Conservation (phyloP, 1,140 invertebrate species). For the Temnothorax curvispinosus region DNA sequence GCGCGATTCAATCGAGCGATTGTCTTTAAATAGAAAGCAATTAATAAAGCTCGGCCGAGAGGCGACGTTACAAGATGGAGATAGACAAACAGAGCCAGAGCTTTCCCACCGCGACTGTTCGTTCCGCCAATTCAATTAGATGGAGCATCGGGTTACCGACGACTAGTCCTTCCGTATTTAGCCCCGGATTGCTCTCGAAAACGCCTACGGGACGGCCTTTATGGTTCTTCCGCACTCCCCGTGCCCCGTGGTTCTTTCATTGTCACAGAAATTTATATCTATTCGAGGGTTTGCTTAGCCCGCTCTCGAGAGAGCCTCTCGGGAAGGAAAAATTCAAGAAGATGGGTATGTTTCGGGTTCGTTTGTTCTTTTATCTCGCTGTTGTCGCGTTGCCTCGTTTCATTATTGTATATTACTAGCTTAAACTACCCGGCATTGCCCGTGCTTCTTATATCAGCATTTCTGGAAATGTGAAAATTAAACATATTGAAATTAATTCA, state of each 20-base stretch:
- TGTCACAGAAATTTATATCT: not conserved
- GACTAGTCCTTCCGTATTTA: not conserved
- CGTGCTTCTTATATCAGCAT: no score
- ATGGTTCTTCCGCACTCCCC: not conserved
- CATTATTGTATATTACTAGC: no score
- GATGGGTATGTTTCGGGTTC: no score
- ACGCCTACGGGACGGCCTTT: not conserved
- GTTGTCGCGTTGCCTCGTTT: no score
- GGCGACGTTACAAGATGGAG: slow-evolving; percentile 18
- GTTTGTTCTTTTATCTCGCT: not conserved
- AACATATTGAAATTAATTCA: no score
- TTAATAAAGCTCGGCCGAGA: slow-evolving; percentile 29
- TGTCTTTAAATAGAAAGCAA: slow-evolving; percentile 59
- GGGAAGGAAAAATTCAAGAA: not conserved
- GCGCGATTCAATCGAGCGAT: slow-evolving; percentile 34
- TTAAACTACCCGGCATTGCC: no score
- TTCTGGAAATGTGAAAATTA: no score
- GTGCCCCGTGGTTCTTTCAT: not conserved
- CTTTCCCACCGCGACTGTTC: slow-evolving; percentile 1
- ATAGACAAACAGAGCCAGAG: slow-evolving; percentile 27
- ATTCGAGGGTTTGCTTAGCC: not conserved
- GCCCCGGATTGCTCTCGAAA: slow-evolving; percentile 5
- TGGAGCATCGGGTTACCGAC: not conserved
- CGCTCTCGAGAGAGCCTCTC: no score
- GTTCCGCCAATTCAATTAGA: slow-evolving; percentile 44